These are phyloP conservation scores for Tenthredo livida DNA, from an alignment of 2,888 invertebrate species.

Conservation along the genomic window DNA sequence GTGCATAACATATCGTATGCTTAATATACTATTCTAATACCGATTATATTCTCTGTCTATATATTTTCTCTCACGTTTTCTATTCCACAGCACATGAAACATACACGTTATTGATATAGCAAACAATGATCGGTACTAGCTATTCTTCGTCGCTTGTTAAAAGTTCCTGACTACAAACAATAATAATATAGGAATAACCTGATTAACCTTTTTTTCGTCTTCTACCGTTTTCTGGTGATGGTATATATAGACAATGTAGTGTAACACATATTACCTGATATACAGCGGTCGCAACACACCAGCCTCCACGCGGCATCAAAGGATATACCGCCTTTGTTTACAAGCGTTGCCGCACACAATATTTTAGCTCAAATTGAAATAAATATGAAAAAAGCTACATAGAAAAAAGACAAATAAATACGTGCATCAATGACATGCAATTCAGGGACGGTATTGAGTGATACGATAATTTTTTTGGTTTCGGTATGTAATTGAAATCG, in stretches of 20 bases:
- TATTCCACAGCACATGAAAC: not conserved
- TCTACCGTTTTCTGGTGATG: slow-evolving; percentile 1
- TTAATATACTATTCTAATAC: no score
- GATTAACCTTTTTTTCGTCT: not conserved
- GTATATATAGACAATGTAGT: not conserved
- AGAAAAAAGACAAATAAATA: no score
- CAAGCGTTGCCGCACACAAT: slow-evolving; percentile 1
- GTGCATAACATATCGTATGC: no score
- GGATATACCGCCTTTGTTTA: not conserved
- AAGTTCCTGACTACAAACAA: not conserved
- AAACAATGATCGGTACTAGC: not conserved
- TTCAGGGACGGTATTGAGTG: slow-evolving; percentile 2
- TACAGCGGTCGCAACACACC: slow-evolving; percentile 1
- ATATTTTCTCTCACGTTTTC: no score
- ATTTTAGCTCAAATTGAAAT: not conserved
- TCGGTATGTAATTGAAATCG: not conserved
- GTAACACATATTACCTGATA: not conserved
- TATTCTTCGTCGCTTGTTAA: not conserved
- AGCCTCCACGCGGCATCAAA: not conserved
- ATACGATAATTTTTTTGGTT: not conserved
- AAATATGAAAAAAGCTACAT: not conserved
- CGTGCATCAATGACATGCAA: slow-evolving; percentile 17
- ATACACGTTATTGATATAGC: not conserved
- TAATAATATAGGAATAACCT: not conserved
- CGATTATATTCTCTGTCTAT: not conserved